Percentiles rank a stretch among this genome's conserved stretches.
phyloP scores from a whole-genome alignment of 2,113 vertebrate genomes.

The Myotis brandtii region DNA sequence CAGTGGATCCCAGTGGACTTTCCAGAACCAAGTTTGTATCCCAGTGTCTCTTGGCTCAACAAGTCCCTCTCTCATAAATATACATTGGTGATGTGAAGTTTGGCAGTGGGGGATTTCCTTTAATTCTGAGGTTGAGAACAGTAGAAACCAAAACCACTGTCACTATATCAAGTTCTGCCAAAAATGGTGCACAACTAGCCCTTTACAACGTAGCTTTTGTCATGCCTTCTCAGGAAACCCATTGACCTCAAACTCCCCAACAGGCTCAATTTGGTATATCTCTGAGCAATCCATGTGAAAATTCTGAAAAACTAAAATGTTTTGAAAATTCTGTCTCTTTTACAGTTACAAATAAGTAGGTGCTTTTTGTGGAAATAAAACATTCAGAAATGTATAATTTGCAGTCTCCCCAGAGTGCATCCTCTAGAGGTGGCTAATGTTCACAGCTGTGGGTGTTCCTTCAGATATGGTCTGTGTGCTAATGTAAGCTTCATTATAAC shows the following conservation, averaged over 20 bases:
- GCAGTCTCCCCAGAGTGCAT: background rate
- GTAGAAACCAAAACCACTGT: background rate
- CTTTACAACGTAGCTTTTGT: background rate
- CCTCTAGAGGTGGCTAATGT: background rate
- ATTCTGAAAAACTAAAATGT: background rate
- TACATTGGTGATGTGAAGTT: background rate
- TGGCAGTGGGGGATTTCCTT: background rate
- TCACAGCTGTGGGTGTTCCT: background rate
- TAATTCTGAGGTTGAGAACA: background rate
- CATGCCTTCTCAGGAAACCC: background rate
- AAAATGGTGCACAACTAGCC: background rate
- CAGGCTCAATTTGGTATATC: background rate
- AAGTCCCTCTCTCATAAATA: background rate
- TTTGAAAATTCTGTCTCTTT: background rate
- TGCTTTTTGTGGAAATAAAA: background rate
- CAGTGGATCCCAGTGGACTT: background rate
- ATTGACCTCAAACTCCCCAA: background rate
- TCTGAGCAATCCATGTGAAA: background rate
- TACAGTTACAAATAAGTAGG: conserved; percentile 32
- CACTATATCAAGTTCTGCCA: background rate
- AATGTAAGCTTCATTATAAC: background rate
- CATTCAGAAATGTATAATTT: background rate
- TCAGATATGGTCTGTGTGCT: background rate
- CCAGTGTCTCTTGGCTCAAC: background rate
- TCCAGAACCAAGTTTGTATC: background rate